Conservation (phyloP, 2,888 invertebrate species). For the Chaetogeoica ovagalla region DNA sequence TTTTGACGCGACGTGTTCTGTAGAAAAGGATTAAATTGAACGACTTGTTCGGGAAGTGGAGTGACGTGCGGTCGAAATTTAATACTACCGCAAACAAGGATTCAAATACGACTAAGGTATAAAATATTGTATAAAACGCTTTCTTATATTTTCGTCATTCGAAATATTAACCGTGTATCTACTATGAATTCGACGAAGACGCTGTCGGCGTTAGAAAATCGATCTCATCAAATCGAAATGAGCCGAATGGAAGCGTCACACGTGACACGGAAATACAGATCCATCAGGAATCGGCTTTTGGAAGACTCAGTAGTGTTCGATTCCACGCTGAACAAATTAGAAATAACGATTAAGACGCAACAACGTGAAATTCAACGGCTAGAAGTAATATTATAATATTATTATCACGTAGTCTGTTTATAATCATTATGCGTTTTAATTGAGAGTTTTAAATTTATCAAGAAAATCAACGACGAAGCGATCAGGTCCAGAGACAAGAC, state of each 20-base stretch:
- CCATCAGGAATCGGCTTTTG: constrained; percentile 69
- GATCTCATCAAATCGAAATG: constrained; percentile 77
- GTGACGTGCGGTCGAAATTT: constrained; percentile 37
- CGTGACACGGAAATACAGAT: constrained; percentile 75
- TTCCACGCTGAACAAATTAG: constrained; percentile 71
- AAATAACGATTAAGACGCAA: constrained; percentile 70
- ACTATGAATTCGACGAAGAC: constrained; percentile 57
- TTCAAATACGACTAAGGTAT: constrained; percentile 22
- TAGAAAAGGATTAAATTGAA: constrained; percentile 45
- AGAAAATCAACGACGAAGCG: constrained; percentile 75
- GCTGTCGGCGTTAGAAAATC: constrained; percentile 73
- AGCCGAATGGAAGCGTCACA: constrained; percentile 82
- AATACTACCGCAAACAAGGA: constrained; percentile 12
- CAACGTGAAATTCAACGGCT: constrained; percentile 74
- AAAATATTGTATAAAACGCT: neutral
- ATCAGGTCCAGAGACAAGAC: constrained; percentile 72
- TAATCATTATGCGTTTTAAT: too few species aligned
- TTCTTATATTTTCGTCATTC: neutral
- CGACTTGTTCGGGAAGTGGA: constrained; percentile 47
- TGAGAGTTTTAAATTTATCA: constrained; percentile 41
- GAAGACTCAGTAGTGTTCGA: constrained; percentile 76
- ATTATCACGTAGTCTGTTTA: too few species aligned
- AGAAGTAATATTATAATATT: constrained; percentile 62
- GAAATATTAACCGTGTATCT: constrained; percentile 1
- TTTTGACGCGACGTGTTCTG: constrained; percentile 17